Base-by-base conservation (phyloP, 2,113 vertebrate species). In the Neogobius melanostomus region DNA sequence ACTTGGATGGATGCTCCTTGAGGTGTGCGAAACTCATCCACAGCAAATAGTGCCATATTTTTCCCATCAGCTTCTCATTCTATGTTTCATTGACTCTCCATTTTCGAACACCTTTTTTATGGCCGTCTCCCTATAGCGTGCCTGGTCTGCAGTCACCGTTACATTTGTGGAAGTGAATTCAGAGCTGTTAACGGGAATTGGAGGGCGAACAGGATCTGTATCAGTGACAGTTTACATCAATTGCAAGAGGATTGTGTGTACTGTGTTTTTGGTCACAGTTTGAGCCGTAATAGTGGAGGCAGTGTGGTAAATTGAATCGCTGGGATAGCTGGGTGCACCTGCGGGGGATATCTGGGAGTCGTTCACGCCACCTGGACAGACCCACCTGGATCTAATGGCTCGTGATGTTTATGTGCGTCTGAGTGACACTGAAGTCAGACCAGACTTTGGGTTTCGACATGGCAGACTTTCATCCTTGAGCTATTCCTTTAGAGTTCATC, bases 351-450 rank as follows among this genome's bases (percentile, higher is more conserved):
- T 76, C 43, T 42, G 52, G 49, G 61, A 6, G 68, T 62, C 59
- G 36, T 79, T 64, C 59, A 66, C 51, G 50, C 81, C 77, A 78
- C 74, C 77, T 85, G 80, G 69, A 60, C 54, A n/a, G 45, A 64
- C 48, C 71, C 77, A 79, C 75, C 75, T 82, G 82, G 53, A 81
- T 71, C 48, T 65, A 76, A 64, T 87, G 83, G 82, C 68, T 82
- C 78, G 69, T 66, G 28, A 56, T 62, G 52, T 74, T 75, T 45
- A 63, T 2, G 57, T 68, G 28, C 49, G 16, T 49, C 42, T 36
- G 36, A 44, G 43, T 51, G 44, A 57, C 16, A 17, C 6, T 48
- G 16, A 64, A 48, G 62, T 21, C 45, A 12, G 46, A 17, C 9
- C 44, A 48, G 48, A 64, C 44, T 48, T 64, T 48, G 16, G 9